Conservation (phyloP, 2,888 invertebrate species). For the Chymomyza caudatula region DNA sequence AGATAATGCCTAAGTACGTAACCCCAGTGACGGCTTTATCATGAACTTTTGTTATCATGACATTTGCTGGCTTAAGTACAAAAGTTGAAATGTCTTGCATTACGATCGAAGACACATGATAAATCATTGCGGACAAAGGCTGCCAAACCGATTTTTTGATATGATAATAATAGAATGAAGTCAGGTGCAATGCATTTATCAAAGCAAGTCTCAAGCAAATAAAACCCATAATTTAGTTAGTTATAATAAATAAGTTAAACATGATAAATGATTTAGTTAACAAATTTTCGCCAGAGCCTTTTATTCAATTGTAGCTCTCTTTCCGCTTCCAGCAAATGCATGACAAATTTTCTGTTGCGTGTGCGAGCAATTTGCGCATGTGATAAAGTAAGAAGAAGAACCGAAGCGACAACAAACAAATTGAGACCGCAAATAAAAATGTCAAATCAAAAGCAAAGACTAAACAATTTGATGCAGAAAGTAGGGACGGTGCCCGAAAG, state of each 20-base stretch:
- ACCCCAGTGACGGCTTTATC: conserved; percentile 1
- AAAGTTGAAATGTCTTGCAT: conserved; percentile 1
- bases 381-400: conserved; percentile 28
- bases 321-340: neutral
- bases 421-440: conserved; percentile 18
- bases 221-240: neutral
- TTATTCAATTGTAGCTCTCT: neutral
- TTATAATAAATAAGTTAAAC: too few relatives aligned
- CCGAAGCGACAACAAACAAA: conserved; percentile 2
- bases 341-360: conserved; percentile 3
- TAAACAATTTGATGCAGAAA: too few relatives aligned
- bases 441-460: neutral
- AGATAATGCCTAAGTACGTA: conserved; percentile 9
- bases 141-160: conserved; percentile 30
- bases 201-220: neutral
- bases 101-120: conserved; percentile 47
- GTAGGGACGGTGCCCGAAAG: too few relatives aligned
- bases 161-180: conserved; percentile 26
- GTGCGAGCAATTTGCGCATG: conserved; percentile 37
- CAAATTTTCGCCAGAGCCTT: neutral
- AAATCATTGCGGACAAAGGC: conserved; percentile 38
- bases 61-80: neutral
- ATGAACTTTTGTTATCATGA: neutral
- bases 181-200: conserved; percentile 45
- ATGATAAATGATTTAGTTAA: neutral